phyloP scores from a whole-genome alignment of 1,140 invertebrate species.

The Platyscapa corneri region DNA sequence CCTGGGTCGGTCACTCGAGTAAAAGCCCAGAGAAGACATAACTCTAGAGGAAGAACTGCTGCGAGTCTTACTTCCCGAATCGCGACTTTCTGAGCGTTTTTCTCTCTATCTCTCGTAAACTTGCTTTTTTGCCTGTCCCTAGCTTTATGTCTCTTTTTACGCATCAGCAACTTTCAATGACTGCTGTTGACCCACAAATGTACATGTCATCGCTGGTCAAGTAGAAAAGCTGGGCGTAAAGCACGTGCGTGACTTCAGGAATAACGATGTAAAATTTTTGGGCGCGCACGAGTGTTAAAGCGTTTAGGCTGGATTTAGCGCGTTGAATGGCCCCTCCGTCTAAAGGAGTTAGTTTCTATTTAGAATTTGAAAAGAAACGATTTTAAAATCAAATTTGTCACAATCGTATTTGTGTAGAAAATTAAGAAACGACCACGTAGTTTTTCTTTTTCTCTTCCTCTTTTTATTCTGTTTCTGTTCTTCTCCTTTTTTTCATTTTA shows the following conservation, averaged over 20 bases:
- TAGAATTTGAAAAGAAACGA: neutral
- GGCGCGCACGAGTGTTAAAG: neutral
- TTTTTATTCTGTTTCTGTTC: too few relatives aligned
- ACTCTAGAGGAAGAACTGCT: neutral
- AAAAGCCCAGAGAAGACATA: neutral
- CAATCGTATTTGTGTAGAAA: conserved; percentile 2
- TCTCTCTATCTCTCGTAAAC: conserved; percentile 12
- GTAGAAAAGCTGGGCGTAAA: neutral
- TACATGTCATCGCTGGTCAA: neutral
- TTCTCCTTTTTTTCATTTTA: neutral
- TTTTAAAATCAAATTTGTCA: conserved; percentile 13
- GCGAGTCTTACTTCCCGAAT: conserved; percentile 2
- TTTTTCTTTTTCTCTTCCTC: neutral
- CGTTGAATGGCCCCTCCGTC: neutral
- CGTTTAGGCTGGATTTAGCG: conserved; percentile 29
- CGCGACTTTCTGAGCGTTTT: conserved; percentile 25
- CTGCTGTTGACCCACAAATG: conserved; percentile 46
- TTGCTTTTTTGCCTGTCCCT: neutral
- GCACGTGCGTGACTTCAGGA: neutral
- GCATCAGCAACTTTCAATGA: conserved; percentile 31
- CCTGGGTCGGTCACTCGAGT: neutral
- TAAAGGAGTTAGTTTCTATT: conserved; percentile 5
- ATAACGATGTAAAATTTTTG: conserved; percentile 28
- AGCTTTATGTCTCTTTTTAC: neutral
- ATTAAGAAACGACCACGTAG: neutral